Evolutionary conservation across 53 echinoderm and acorn worm genomes (phyloP), one percentile per base, ranked within the genome.

Genomic region (Hippasteria phrygiana): DNA sequence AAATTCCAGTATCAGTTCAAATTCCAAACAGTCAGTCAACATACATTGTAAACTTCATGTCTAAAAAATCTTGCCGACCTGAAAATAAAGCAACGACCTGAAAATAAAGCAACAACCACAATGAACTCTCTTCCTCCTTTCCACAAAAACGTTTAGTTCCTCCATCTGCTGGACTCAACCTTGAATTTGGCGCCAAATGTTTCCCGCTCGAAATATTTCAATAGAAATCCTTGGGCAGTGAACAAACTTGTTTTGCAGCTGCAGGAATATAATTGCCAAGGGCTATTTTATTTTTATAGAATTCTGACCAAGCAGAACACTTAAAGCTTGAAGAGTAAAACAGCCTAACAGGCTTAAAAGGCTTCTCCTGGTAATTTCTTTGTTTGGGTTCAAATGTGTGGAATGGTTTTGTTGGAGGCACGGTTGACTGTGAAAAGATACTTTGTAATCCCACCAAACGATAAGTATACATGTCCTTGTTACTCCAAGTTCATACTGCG

Each of bases 141-240:
- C 16, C n/a, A 59, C 59, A 59, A 59, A 59, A 59, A 2, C 2
- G 27, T 1, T 24, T 18, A 8, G 46, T 7, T 59, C 26, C 59
- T 59, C 59, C 59, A 59, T 59, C 67, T 35, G 14, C 34, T 35
- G 6, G 14, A 9, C 2, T 37, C 16, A 76, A 32, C 76, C 76
- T 76, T 76, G 54, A 76, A 54, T 76, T 76, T 76, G 51, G 29
- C 76, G 34, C 76, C 76, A 47, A 26, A 29, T 7, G 50, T 45
- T 47, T 75, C 47, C 75, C 26, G 73, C 51, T 10, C 0, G 12
- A 26, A 27, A 11, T 31, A 47, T 28, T 48, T 75, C 32, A 31
- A 13, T 67, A 17, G 14, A 43, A 17, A 33, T 12, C 2, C 1
- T 28, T 28, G 3, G 10, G 28, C 14, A 26, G 14, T 22, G 43